Percentiles rank a stretch among this genome's conserved stretches.
These are phyloP conservation scores for Geotrypetes seraphini DNA, from an alignment of 2,797 vertebrate species.

Conservation along the genomic window DNA sequence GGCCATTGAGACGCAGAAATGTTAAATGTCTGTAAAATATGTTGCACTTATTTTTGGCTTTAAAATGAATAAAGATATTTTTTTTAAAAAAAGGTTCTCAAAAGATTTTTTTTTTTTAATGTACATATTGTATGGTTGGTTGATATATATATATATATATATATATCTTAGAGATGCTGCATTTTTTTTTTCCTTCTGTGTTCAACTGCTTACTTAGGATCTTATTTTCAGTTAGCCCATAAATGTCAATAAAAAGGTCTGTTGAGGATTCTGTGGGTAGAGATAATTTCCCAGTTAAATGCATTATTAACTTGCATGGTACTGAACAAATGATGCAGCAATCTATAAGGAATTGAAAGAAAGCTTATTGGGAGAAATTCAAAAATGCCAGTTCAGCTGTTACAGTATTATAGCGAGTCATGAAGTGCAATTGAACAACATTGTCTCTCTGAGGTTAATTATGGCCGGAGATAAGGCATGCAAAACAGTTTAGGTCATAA, in stretches of 20 bases:
- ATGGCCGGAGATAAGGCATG: conserved; percentile 29
- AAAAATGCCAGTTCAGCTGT: conserved; percentile 35
- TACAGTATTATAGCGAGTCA: conserved; percentile 16
- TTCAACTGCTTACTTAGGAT: conserved; percentile 3
- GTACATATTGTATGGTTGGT: too few relatives aligned
- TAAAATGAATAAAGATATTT: too few relatives aligned
- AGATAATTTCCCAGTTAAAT: conserved; percentile 39
- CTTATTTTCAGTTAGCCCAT: conserved; percentile 3
- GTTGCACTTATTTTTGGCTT: too few relatives aligned
- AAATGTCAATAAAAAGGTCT: conserved; percentile 21
- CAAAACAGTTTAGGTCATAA: conserved; percentile 18
- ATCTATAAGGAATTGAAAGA: conserved; percentile 13
- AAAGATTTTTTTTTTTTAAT: too few relatives aligned
- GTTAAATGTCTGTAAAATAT: too few relatives aligned
- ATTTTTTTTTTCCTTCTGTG: background rate
- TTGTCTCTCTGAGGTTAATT: conserved; percentile 39
- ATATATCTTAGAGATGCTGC: too few relatives aligned
- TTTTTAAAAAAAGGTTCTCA: too few relatives aligned
- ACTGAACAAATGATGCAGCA: conserved; percentile 20
- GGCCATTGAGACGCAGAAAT: too few relatives aligned
- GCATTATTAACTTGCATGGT: conserved; percentile 28
- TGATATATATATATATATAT: too few relatives aligned
- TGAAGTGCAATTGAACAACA: conserved; percentile 32
- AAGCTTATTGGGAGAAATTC: conserved; percentile 13
- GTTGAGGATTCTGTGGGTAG: conserved; percentile 18